A percentile compares a stretch with the other conserved stretches of the same genome.
Conservation (phyloP, 2,797 vertebrate genomes). For the Streptopelia turtur region DNA sequence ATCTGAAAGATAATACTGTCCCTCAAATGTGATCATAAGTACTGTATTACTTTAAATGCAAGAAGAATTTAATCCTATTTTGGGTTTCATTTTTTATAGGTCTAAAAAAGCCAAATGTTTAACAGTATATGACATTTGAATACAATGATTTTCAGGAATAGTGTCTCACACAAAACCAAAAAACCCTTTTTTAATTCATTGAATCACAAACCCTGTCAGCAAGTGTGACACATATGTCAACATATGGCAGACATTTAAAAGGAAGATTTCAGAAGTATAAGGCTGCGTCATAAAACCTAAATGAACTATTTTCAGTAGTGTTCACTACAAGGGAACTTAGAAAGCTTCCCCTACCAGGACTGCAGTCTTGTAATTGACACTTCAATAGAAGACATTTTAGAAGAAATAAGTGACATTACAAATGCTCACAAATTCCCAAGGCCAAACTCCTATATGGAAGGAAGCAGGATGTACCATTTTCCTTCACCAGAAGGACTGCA, state of each 20-base stretch:
- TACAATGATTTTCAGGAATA: neutral
- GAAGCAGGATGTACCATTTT: neutral
- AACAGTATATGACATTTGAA: neutral
- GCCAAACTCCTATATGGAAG: neutral
- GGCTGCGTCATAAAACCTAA: neutral
- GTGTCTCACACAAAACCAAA: neutral
- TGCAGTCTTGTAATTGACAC: neutral
- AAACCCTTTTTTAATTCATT: accelerated
- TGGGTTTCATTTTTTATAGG: neutral
- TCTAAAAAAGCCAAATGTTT: neutral
- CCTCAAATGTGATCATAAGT: neutral
- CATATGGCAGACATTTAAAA: neutral
- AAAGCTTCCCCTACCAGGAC: neutral
- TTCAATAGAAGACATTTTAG: neutral
- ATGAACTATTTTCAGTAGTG: neutral
- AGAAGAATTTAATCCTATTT: neutral
- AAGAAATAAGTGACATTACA: neutral
- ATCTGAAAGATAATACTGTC: neutral
- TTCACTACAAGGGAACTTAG: neutral
- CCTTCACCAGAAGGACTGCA: accelerated
- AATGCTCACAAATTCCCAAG: neutral
- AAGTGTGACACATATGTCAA: neutral
- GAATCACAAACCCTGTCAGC: neutral
- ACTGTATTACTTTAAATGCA: neutral
- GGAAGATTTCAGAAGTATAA: neutral